Evolutionary conservation across 1,140 invertebrate species (phyloP).

Genomic region (Drosophila tani): DNA sequence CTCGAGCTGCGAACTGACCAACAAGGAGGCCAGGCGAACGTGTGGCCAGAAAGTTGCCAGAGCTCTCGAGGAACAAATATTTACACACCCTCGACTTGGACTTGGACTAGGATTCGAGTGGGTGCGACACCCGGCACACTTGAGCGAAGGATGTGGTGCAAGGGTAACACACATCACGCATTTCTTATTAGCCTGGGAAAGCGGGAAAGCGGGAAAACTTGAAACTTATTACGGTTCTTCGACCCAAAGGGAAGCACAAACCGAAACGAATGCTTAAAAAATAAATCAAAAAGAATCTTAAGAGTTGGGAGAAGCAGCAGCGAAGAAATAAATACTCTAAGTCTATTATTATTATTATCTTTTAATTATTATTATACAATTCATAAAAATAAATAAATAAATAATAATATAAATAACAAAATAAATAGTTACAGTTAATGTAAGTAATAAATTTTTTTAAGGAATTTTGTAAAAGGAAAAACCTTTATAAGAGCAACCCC

Average conservation of each 20-base stretch:
- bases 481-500: too few relatives aligned
- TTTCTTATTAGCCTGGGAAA: slow-evolving; percentile 73
- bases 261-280: slow-evolving; percentile 8
- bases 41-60: slow-evolving; percentile 60
- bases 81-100: slow-evolving; percentile 43
- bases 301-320: too few relatives aligned
- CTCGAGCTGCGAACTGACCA: slow-evolving; percentile 38
- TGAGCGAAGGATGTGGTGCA: slow-evolving; percentile 1
- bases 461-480: too few relatives aligned
- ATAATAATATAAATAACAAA: not conserved
- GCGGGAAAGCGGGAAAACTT: slow-evolving; percentile 33
- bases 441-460: too few relatives aligned
- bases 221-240: slow-evolving; percentile 60
- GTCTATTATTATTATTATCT: too few relatives aligned
- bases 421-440: not conserved
- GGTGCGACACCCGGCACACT: slow-evolving; percentile 22
- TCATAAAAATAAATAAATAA: too few relatives aligned
- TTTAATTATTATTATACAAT: too few relatives aligned
- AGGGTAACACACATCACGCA: slow-evolving; percentile 69
- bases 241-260: slow-evolving; percentile 9
- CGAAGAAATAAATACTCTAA: slow-evolving; percentile 1
- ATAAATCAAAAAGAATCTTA: not conserved
- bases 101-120: slow-evolving; percentile 12
- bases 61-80: slow-evolving; percentile 61
- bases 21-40: slow-evolving; percentile 1